Evolutionary conservation across 2,797 vertebrate species (phyloP).

Genomic region (Labeo calbasu): DNA sequence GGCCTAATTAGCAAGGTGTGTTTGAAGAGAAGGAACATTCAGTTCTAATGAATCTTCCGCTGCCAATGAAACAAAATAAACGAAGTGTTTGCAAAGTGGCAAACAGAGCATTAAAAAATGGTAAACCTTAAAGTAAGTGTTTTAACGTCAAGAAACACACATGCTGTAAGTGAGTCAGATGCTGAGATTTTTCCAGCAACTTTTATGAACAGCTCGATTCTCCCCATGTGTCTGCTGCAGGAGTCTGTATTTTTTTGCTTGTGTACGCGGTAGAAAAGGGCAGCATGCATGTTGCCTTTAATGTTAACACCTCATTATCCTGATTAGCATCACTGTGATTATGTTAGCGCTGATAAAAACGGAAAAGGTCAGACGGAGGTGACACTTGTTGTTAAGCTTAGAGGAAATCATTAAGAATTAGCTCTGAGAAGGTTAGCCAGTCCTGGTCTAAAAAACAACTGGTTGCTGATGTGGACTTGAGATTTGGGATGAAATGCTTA

Average conservation of each 20-base stretch:
- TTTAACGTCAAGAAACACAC: not conserved
- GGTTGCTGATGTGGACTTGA: slow-evolving; percentile 7
- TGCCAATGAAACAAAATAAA: not conserved
- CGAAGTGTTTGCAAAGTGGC: slow-evolving; percentile 3
- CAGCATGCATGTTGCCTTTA: slow-evolving; percentile 23
- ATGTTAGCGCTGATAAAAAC: slow-evolving; percentile 68
- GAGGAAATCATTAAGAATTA: slow-evolving; percentile 75
- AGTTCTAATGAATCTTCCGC: not conserved
- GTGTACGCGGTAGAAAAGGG: not conserved
- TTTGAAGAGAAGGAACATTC: slow-evolving; percentile 5
- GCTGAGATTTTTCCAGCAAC: not conserved
- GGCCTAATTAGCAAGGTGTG: slow-evolving; percentile 6
- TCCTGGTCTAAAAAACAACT: slow-evolving; percentile 24
- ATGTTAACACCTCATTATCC: slow-evolving; percentile 68
- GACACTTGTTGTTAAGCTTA: slow-evolving; percentile 55
- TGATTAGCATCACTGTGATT: slow-evolving; percentile 73
- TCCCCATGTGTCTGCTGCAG: not conserved
- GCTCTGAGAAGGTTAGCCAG: slow-evolving; percentile 74
- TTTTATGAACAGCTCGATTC: slow-evolving; percentile 2
- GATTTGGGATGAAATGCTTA: not conserved
- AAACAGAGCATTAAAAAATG: not conserved
- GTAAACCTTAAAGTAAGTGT: not conserved
- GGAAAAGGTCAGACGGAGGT: slow-evolving; percentile 75
- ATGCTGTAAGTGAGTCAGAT: slow-evolving; percentile 1
- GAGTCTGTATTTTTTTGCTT: slow-evolving; percentile 6